Percentiles rank a stretch among this genome's conserved stretches.
Conservation (phyloP, 2,888 invertebrate genomes). For the Orthosia cruda region DNA sequence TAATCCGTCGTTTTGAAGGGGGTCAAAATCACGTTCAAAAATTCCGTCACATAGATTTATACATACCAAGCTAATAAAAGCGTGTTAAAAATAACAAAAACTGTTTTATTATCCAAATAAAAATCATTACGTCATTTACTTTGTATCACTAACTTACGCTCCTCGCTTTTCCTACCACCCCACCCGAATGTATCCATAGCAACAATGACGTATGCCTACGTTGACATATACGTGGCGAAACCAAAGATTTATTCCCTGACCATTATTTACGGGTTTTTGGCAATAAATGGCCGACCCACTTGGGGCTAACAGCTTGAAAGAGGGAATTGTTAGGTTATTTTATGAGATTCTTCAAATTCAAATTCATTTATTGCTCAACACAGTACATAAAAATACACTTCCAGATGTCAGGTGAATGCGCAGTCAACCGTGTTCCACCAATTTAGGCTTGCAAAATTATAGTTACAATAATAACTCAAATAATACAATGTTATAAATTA, state of each 20-base stretch:
- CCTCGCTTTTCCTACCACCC: constrained; percentile 38
- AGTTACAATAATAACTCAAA: too few relatives aligned
- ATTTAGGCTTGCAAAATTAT: too few relatives aligned
- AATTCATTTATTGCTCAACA: too few relatives aligned
- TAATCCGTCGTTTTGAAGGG: too few relatives aligned
- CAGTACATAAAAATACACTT: too few relatives aligned
- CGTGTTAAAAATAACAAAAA: too few relatives aligned
- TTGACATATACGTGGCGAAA: constrained; percentile 65
- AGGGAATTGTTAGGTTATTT: constrained; percentile 45
- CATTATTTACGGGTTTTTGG: constrained; percentile 60
- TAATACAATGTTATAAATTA: too few relatives aligned
- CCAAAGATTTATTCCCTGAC: constrained; percentile 61
- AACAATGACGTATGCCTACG: constrained; percentile 73
- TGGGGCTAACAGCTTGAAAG: constrained; percentile 46
- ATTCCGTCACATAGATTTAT: too few relatives aligned
- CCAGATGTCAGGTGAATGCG: too few relatives aligned
- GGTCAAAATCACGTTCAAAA: too few relatives aligned
- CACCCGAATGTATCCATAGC: constrained; percentile 62
- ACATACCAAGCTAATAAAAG: too few relatives aligned
- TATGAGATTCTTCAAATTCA: constrained; percentile 46
- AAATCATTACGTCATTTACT: neutral
- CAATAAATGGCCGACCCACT: constrained; percentile 59
- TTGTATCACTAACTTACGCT: neutral
- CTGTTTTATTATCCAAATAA: neutral
- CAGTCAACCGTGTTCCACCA: too few relatives aligned